Evolutionary conservation across 2,797 vertebrate species (phyloP), one percentile per base, ranked within the genome.

Genomic region (Lutjanus argentimaculatus): DNA sequence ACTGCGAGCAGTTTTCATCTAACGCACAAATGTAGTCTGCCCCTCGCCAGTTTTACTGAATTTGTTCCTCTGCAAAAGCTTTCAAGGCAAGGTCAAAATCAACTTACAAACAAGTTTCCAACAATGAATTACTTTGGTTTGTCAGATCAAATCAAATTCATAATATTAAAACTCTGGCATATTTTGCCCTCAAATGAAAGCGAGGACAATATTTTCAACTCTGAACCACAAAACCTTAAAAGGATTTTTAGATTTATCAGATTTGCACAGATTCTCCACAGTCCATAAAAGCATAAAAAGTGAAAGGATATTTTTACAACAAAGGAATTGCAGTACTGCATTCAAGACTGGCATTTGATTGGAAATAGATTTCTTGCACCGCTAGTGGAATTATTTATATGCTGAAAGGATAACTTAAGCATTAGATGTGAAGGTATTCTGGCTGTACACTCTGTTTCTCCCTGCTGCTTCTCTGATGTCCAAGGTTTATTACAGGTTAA

Each of bases 1-100:
- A 51, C 57, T 64, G 22, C 40, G 21, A 61, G 48, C 25, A 8
- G 15, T 61, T 86, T 80, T 72, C 52, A 73, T 77, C 74, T 53
- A 21, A 71, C 25, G 21, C 51, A 51, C 51, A 80, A 73, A 75
- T 59, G 22, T 1, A 11, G 53, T 70, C 36, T 58, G 14, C 3
- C 36, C 49, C 77, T 57, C 63, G 62, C 46, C 49, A 43, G 52
- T 74, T 72, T 80, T 9, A 75, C 42, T 43, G 21, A 57, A 43
- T 68, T 13, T 75, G 48, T 79, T 80, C 76, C 64, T 71, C 36
- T 49, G 36, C 45, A 59, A 10, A 70, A 59, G 53, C 40, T 59
- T 85, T 52, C 62, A 56, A 89, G 64, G 52, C 69, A 79, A 76
- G 67, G 62, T 85, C 79, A 70, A 45, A 73, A 64, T 36, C 42